Evolutionary conservation across 2,888 invertebrate genomes (phyloP).

Genomic region (Euclidia mi): DNA sequence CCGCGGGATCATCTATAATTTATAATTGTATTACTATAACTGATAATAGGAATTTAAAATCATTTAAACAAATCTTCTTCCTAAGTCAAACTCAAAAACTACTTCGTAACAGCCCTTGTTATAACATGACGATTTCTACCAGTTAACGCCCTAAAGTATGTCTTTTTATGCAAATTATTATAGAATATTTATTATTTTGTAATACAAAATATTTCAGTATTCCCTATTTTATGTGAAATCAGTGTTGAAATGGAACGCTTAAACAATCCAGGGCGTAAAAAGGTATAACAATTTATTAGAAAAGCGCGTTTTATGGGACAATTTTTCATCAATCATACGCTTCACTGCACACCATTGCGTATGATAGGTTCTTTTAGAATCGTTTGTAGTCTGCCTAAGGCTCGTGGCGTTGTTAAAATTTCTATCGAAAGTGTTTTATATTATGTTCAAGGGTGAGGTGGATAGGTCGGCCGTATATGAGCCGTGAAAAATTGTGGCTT

Average conservation of each 20-base stretch:
- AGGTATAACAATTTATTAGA: slow-evolving; percentile 70
- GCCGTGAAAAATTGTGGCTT: slow-evolving; percentile 38
- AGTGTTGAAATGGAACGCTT: slow-evolving; percentile 8
- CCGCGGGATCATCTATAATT: no score
- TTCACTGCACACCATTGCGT: slow-evolving; percentile 74
- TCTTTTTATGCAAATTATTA: no score
- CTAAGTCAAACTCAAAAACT: no score
- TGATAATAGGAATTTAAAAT: no score
- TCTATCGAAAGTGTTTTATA: slow-evolving; percentile 39
- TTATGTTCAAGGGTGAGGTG: slow-evolving; percentile 29
- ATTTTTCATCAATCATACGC: slow-evolving; percentile 77
- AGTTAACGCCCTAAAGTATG: no score
- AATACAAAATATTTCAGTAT: no score
- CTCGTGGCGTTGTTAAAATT: slow-evolving; percentile 30
- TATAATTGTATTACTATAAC: no score
- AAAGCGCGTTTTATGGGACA: slow-evolving; percentile 69
- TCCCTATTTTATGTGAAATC: slow-evolving; percentile 3
- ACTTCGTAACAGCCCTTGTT: no score
- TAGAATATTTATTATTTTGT: no score
- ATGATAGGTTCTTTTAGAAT: slow-evolving; percentile 56
- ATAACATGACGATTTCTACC: no score
- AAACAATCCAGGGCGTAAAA: slow-evolving; percentile 43
- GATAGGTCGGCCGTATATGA: slow-evolving; percentile 29
- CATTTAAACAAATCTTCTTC: no score
- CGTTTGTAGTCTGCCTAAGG: slow-evolving; percentile 26